Percentiles rank a stretch among this genome's conserved stretches.
These are phyloP conservation scores for Branchinecta lindahli DNA, from an alignment of 1,140 invertebrate genomes.

Conservation along the genomic window DNA sequence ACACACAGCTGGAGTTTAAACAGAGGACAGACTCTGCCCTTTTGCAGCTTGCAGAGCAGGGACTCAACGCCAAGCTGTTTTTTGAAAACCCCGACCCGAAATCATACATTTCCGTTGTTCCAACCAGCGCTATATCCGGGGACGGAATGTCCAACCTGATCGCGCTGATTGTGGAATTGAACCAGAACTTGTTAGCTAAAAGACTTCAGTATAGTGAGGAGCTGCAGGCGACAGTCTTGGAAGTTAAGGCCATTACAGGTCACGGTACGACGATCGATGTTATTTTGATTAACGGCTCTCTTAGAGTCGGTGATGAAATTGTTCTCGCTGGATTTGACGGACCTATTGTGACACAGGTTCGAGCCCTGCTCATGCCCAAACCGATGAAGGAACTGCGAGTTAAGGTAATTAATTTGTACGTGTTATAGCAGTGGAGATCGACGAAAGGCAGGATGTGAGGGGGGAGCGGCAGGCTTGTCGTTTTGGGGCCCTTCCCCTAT, in stretches of 20 bases:
- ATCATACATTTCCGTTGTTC: slow-evolving; percentile 86
- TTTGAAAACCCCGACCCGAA: slow-evolving; percentile 89
- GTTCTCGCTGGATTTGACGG: slow-evolving; percentile 94
- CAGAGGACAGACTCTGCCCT: slow-evolving; percentile 74
- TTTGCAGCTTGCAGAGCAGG: slow-evolving; percentile 87
- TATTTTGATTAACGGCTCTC: slow-evolving; percentile 87
- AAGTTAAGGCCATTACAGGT: slow-evolving; percentile 86
- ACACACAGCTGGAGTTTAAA: slow-evolving; percentile 88
- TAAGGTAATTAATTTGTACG: slow-evolving; percentile 46
- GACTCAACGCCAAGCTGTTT: slow-evolving; percentile 85
- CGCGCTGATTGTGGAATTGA: slow-evolving; percentile 76
- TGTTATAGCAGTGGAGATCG: slow-evolving; percentile 4
- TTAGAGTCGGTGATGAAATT: slow-evolving; percentile 84
- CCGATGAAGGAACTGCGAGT: slow-evolving; percentile 94
- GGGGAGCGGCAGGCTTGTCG: slow-evolving; percentile 5
- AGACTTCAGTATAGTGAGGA: slow-evolving; percentile 82
- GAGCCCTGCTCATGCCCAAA: slow-evolving; percentile 92
- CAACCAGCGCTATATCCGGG: slow-evolving; percentile 88
- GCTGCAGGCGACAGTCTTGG: slow-evolving; percentile 81
- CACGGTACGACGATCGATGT: slow-evolving; percentile 97
- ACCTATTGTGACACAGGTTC: slow-evolving; percentile 91
- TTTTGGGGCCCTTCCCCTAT: background rate
- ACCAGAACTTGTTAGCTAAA: slow-evolving; percentile 78
- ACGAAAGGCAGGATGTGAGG: slow-evolving; percentile 18
- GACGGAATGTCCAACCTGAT: slow-evolving; percentile 98